Evolutionary conservation across 2,113 vertebrate species (phyloP), one percentile per base, ranked within the genome.

Genomic region (Gopherus evgoodei): DNA sequence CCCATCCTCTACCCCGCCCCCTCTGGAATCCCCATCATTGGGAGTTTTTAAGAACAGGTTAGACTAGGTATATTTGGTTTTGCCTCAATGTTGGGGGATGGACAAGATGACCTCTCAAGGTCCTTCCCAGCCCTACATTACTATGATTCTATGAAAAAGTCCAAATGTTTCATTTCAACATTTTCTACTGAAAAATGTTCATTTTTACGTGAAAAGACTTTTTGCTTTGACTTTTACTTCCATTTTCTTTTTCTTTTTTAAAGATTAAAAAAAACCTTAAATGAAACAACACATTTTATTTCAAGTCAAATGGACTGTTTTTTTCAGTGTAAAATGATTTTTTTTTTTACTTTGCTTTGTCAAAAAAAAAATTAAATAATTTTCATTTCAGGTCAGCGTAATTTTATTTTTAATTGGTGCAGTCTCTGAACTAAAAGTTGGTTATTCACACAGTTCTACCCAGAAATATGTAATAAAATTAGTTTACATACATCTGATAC

Each of bases 401-500:
- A 72, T 38, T 22, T 38, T 72, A 72, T 72, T 72, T 72, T 22
- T 38, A 72, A 22, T n/a, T 47, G 22, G 24, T 25, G 17, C 72
- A 38, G 11, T 19, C 42, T 8, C 24, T 25, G 42, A 25, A 27
- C 12, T 44, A 91, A 89, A 57, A 47, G 13, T 42, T n/a, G 50
- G 29, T 27, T 31, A 84, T 69, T 76, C 65, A 21, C n/a, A 38
- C 16, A 38, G 65, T 17, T 72, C 65, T 72, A 22, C n/a, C 65
- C 65, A 72, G 19, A 72, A 72, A 72, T 38, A 17, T 35, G 35
- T 21, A 38, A n/a, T 72, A 72, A 72, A 38, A 72, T 72, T 72
- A 38, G 10, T 72, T 38, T 62, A 94, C 94, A 94, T 65, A 44
- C 2, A 27, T 76, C 83, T 91, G 24, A n/a, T 95, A 94, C 24